Conservation (phyloP, 2,113 vertebrate genomes). For the Cebidichthys violaceus region DNA sequence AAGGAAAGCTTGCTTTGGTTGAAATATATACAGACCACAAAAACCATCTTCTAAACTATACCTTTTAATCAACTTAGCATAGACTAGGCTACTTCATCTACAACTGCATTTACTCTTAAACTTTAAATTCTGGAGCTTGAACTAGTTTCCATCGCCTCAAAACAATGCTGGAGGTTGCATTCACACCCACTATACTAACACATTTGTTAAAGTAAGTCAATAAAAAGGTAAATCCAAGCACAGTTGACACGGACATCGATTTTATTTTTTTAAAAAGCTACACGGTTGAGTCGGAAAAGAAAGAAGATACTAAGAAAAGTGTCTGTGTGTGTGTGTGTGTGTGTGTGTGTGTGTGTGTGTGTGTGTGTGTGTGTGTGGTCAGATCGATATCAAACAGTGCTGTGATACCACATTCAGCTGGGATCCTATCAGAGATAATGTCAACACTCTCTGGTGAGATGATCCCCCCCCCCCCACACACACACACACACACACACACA, state of each 20-base stretch:
- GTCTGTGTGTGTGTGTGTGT: conserved; percentile 25
- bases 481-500: conserved; percentile 45
- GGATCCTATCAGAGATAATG: conserved; percentile 75
- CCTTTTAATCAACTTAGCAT: too few species aligned
- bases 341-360: conserved; percentile 2
- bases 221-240: conserved; percentile 8
- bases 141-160: background rate
- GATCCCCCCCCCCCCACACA: conserved; percentile 28
- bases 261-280: background rate
- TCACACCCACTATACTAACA: background rate
- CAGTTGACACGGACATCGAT: background rate
- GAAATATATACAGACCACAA: too few species aligned
- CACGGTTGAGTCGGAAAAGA: background rate
- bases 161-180: background rate
- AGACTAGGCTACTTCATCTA: too few species aligned
- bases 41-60: too few species aligned
- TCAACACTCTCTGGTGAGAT: conserved; percentile 70
- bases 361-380: conserved; percentile 1
- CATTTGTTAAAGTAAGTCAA: conserved; percentile 2
- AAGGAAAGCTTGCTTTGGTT: background rate
- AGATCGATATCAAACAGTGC: conserved; percentile 74
- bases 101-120: background rate
- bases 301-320: background rate
- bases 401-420: conserved; percentile 70
- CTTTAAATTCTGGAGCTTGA: background rate